phyloP scores from a whole-genome alignment of 2,888 invertebrate species.

The Trimorus sp. region DNA sequence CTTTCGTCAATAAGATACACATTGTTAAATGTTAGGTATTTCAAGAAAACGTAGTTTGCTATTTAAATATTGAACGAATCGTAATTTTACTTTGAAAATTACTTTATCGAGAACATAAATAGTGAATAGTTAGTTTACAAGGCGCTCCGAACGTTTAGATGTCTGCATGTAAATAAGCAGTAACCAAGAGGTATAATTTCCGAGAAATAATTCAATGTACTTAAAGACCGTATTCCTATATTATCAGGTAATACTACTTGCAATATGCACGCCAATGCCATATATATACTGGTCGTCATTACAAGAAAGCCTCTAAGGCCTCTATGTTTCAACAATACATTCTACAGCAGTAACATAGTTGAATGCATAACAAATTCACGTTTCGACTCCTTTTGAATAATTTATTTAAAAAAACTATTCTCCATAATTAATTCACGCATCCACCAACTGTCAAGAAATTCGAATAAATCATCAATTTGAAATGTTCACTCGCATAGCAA shows the following conservation, averaged over 20 bases:
- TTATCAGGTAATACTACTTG: constrained; percentile 31
- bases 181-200: constrained; percentile 26
- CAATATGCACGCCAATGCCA: constrained; percentile 23
- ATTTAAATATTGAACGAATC: no score
- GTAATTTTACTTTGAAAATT: no score
- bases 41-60: no score
- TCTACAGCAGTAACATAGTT: no score
- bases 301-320: constrained; percentile 12
- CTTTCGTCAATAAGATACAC: no score
- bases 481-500: background rate
- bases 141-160: no score
- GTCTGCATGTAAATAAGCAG: background rate
- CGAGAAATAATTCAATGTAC: constrained; percentile 38
- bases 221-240: constrained; percentile 32
- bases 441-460: background rate
- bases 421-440: background rate
- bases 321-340: background rate
- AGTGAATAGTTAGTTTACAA: no score
- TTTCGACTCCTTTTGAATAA: no score
- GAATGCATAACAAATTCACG: no score
- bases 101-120: no score
- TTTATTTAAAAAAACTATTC: background rate
- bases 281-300: constrained; percentile 6
- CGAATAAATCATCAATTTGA: background rate
- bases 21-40: no score